phyloP scores from a whole-genome alignment of 2,797 vertebrate species.

The Sebastolobus alascanus region DNA sequence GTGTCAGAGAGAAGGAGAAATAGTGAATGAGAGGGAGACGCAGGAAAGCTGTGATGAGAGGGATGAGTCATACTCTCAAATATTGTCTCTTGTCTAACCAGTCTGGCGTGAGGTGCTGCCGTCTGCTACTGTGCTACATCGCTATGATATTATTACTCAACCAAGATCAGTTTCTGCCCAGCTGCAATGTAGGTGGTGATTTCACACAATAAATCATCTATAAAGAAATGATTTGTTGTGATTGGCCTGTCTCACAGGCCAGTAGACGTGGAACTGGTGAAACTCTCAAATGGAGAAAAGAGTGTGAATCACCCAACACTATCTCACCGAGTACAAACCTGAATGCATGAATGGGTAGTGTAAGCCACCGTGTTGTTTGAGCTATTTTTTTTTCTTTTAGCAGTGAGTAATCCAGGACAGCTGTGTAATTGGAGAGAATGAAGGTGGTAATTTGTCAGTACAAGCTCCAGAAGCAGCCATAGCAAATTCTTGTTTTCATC shows the following conservation, averaged over 20 bases:
- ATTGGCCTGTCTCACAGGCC: neutral
- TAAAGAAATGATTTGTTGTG: slow-evolving; percentile 20
- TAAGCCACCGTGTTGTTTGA: neutral
- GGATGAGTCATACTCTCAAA: slow-evolving; percentile 61
- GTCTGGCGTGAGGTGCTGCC: slow-evolving; percentile 42
- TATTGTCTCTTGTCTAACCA: slow-evolving; percentile 41
- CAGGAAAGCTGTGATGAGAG: slow-evolving; percentile 29
- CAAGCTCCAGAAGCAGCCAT: neutral
- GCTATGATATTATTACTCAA: slow-evolving; percentile 23
- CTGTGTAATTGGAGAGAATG: slow-evolving; percentile 16
- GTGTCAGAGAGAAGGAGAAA: slow-evolving; percentile 12
- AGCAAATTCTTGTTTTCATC: slow-evolving; percentile 1
- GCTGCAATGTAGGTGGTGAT: slow-evolving; percentile 24
- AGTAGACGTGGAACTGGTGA: neutral
- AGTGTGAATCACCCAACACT: neutral
- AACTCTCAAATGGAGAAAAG: slow-evolving; percentile 3
- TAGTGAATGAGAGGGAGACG: slow-evolving; percentile 31
- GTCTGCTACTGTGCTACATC: slow-evolving; percentile 37
- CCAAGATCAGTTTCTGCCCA: slow-evolving; percentile 35
- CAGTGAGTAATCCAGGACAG: slow-evolving; percentile 10
- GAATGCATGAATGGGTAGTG: slow-evolving; percentile 29
- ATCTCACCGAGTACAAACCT: neutral
- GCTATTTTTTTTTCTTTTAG: slow-evolving; percentile 5
- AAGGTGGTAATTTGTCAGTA: slow-evolving; percentile 9
- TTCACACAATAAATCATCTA: slow-evolving; percentile 42